Percentiles rank a stretch among this genome's conserved stretches.
These are phyloP conservation scores for Oreochromis tanganicae DNA, from an alignment of 2,113 vertebrate genomes.

Conservation along the genomic window DNA sequence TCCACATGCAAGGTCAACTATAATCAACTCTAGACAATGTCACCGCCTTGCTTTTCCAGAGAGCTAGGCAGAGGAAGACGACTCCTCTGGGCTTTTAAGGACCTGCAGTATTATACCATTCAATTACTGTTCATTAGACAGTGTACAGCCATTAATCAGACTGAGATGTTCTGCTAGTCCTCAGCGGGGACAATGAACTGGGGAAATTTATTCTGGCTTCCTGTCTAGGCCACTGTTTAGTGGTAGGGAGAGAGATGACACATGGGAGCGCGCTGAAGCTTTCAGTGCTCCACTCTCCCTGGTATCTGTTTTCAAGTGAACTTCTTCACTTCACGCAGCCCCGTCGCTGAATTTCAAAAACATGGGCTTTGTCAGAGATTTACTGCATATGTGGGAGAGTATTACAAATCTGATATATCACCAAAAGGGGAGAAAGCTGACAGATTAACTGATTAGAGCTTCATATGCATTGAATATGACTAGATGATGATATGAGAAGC, in stretches of 20 bases:
- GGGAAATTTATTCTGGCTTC: conserved; percentile 58
- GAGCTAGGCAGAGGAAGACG: conserved; percentile 34
- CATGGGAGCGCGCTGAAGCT: conserved; percentile 21
- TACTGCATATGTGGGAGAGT: conserved; percentile 55
- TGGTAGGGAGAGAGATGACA: conserved; percentile 26
- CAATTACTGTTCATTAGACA: conserved; percentile 77
- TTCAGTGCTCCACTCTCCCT: neutral
- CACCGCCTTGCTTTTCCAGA: conserved; percentile 50
- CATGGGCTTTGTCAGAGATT: conserved; percentile 53
- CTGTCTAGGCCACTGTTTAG: conserved; percentile 23
- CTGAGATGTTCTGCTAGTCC: conserved; percentile 63
- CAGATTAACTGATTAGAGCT: conserved; percentile 69
- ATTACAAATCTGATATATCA: conserved; percentile 67
- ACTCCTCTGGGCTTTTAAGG: conserved; percentile 64
- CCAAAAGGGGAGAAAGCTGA: conserved; percentile 51
- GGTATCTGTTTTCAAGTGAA: conserved; percentile 27
- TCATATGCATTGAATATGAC: conserved; percentile 71
- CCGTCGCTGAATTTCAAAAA: conserved; percentile 38
- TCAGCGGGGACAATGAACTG: conserved; percentile 59
- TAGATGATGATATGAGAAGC: conserved; percentile 71
- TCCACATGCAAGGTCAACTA: conserved; percentile 71
- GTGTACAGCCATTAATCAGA: conserved; percentile 73
- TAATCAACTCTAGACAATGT: conserved; percentile 70
- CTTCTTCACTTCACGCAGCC: conserved; percentile 5
- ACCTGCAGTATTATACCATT: conserved; percentile 69